Conservation (phyloP, 2,797 vertebrate species). For the Platyrinchus mystaceus region DNA sequence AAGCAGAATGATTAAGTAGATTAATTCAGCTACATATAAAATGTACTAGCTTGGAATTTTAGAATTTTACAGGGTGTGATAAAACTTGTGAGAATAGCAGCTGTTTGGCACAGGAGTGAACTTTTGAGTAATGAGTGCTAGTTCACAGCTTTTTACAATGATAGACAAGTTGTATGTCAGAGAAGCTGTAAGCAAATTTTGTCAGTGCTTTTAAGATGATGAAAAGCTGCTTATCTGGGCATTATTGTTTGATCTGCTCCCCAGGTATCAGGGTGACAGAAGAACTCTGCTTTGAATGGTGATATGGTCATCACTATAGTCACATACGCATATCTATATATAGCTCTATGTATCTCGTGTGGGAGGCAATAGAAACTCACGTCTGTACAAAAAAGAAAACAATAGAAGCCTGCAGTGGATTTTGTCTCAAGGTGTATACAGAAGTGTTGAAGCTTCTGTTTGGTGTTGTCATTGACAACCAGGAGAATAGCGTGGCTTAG, state of each 20-base stretch:
- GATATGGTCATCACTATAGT: neutral
- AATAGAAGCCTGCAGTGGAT: neutral
- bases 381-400: neutral
- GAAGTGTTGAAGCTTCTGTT: slow-evolving; percentile 21
- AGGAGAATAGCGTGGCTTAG: neutral
- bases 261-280: neutral
- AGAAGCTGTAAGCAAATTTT: neutral
- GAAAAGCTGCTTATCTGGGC: neutral
- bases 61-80: neutral
- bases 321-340: neutral
- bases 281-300: neutral
- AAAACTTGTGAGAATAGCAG: neutral
- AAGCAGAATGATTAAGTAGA: neutral
- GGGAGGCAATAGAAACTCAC: neutral
- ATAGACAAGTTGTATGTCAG: neutral
- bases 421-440: slow-evolving; percentile 4
- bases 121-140: neutral
- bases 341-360: neutral
- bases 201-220: neutral
- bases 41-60: neutral
- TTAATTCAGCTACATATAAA: neutral
- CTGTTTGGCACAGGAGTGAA: neutral
- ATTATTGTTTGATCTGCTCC: neutral
- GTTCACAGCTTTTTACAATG: neutral
- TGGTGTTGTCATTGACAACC: slow-evolving; percentile 56